Base-by-base conservation (phyloP, 35 echinoderm and acorn worm genomes). In the Apostichopus japonicus region DNA sequence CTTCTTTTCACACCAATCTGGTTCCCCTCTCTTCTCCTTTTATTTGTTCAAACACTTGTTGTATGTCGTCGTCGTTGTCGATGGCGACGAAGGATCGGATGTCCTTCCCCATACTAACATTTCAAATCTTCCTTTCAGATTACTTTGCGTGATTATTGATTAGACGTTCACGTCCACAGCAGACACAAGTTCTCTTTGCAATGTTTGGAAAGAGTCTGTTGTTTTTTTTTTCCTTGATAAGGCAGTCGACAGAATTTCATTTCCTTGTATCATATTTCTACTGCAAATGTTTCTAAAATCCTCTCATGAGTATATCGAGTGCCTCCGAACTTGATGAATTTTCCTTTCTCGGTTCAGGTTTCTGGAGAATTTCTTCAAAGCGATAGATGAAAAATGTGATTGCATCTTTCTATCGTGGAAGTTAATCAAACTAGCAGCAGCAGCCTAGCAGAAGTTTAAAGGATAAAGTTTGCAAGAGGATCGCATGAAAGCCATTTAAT, bases 71-170 rank as follows among this genome's bases (percentile, higher is more conserved):
- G 57, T 24, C 14, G 78, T 44, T 51, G 33, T 44, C 33, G 33
- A 44, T 44, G 33, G 33, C 33, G 33, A 4, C 15, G 54, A 6
- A 58, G 55, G 81, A 84, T 84, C 81, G 57, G 81, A 84, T 84
- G n/a, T 57, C 81, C 54, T 10, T 80, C 54, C 54, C 33, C 21
- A 17, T 8, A 84, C 56, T 55, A 57, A 57, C 53, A 57, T 84
- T 83, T 16, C 52, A 83, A 54, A 83, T 83, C 51, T 84, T 84
- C 81, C 21, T n/a, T 84, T 57, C 81, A 23, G 81, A 55, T 57
- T n/a, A 58, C 81, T 75, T n/a, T 84, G 81, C 81, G 6, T 84
- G 54, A 57, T 55, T 84, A 84, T 84, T 84, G 81, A 84, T 84
- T 84, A 84, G 53, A 58, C 81, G 17, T 84, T 21, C 81, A 84